Base-by-base conservation (phyloP, 1,140 invertebrate species). In the Epicauta chinensis region DNA sequence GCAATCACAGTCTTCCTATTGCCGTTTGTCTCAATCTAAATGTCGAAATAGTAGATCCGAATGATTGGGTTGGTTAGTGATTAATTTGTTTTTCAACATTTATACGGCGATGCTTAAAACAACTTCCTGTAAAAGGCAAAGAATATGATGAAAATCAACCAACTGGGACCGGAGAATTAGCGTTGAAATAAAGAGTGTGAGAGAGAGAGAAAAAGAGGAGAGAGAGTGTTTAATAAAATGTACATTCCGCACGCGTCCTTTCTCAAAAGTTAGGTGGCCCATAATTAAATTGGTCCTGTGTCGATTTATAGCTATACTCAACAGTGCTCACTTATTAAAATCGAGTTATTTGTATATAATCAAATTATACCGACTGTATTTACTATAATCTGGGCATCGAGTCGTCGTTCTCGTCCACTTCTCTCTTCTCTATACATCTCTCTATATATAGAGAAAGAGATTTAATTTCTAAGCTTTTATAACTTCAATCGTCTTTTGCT, bases 381-480 rank as follows among this genome's bases (percentile, higher is more conserved):
- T 67, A 64, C 57, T 61, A 67, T 67, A 64, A 65, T 67, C 65
- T 53, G 47, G 47, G 50, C 44, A 12, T 11, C 32, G 32, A 12
- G 32, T 30, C 16, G 41, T 37, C 23, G 39, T 16, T 23, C 4
- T 11, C 36, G 35, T 12, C 32, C 10, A 29, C 32, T 34, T n/a
- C 49, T 51, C 45, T 38, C 39, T 39, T 32, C 50, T 47, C 48
- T 62, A 58, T 57, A 62, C 57, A 57, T 59, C 56, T 53, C 7
- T 23, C 4, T 23, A 23, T 23, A 23, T 7, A 23, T 23, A 23
- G 23, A 56, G 65, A n/a, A n/a, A 44, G 43, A 56, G 65, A 68
- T 70, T 70, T 70, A 68, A 69, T 69, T 70, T 69, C 64, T 69
- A 64, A 63, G 64, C 63, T 70, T 70, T 70, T 67, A 69, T 69